Evolutionary conservation across 2,113 vertebrate species (phyloP).

Genomic region (Plectropomus leopardus): DNA sequence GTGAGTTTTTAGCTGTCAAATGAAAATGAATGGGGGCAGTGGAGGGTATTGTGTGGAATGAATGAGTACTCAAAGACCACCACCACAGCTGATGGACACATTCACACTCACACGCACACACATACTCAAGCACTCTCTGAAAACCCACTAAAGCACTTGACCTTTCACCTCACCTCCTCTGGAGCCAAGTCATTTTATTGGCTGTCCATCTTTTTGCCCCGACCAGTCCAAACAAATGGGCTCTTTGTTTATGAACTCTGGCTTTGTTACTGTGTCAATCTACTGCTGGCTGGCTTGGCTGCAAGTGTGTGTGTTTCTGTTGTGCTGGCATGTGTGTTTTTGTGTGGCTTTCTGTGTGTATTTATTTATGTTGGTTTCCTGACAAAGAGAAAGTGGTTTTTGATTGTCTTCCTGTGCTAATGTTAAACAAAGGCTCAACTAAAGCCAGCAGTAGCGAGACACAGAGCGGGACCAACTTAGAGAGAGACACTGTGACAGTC

Average conservation of each 20-base stretch:
- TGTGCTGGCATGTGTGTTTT: conserved; percentile 28
- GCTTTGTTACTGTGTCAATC: conserved; percentile 73
- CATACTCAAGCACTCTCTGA: conserved; percentile 34
- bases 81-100: conserved; percentile 54
- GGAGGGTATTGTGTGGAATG: conserved; percentile 56
- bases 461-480: conserved; percentile 1
- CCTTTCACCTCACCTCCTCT: conserved; percentile 72
- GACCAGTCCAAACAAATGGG: conserved; percentile 72
- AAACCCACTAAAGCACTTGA: conserved; percentile 79
- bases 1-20: conserved; percentile 29
- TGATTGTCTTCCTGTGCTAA: conserved; percentile 72
- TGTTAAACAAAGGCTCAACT: conserved; percentile 72
- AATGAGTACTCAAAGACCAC: conserved; percentile 69
- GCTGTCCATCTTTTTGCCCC: conserved; percentile 62
- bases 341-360: conserved; percentile 40
- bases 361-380: conserved; percentile 69
- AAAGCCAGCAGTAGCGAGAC: conserved; percentile 55
- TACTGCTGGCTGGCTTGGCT: conserved; percentile 32
- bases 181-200: conserved; percentile 74
- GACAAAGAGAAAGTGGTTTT: conserved; percentile 76
- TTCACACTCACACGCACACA: conserved; percentile 1
- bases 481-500: conserved; percentile 29
- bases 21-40: conserved; percentile 37
- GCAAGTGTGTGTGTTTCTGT: conserved; percentile 13
- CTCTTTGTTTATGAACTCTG: conserved; percentile 75